Base-by-base conservation (phyloP, 2,797 vertebrate species). In the Chromobotia macracanthus region DNA sequence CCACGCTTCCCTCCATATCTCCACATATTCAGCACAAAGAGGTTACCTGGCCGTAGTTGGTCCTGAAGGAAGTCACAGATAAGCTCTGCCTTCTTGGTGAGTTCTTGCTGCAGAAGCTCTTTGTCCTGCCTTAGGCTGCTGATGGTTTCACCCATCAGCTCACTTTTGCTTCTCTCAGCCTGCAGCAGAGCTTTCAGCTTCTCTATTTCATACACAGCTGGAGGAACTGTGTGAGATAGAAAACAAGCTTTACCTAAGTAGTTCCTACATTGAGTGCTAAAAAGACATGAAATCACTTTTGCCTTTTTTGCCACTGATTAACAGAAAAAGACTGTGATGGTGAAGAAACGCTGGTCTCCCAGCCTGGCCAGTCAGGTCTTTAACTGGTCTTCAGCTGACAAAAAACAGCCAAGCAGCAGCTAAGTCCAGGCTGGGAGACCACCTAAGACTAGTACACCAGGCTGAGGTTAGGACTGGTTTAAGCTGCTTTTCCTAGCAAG, bases 61-160 rank as follows among this genome's bases (percentile, higher is more conserved):
- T 92, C 91, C 74, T 91, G 89, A 44, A 91, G 89, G 82, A 92
- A 91, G 79, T 91, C 91, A n/a, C 90, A 91, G 79, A 91, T 90
- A 79, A 92, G 89, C 18, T 91, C 87, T 0, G 90, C 89, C 71
- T 91, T 92, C 79, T 90, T 91, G 0, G 87, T 87, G 55, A 92
- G 87, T 70, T 91, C 89, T 0, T 89, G 85, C 64, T 91, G 89
- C 69, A 91, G 89, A 76, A 92, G 85, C 76, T 91, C 87, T 79
- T 91, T 92, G 83, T 92, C 91, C 84, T 91, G 90, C 65, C 87
- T 91, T 72, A 91, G 85, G 23, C 87, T 83, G 79, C 78, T 87
- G 87, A 91, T 87, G 50, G 87, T 87, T 64, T 90, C 87, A 9
- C 76, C 85, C 84, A 92, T 83, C 84, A 88, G 72, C 48, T 87